Percentiles rank a stretch among this genome's conserved stretches.
Evolutionary conservation across 2,113 vertebrate species (phyloP).

Genomic region (Sinocyclocheilus maitianheensis): DNA sequence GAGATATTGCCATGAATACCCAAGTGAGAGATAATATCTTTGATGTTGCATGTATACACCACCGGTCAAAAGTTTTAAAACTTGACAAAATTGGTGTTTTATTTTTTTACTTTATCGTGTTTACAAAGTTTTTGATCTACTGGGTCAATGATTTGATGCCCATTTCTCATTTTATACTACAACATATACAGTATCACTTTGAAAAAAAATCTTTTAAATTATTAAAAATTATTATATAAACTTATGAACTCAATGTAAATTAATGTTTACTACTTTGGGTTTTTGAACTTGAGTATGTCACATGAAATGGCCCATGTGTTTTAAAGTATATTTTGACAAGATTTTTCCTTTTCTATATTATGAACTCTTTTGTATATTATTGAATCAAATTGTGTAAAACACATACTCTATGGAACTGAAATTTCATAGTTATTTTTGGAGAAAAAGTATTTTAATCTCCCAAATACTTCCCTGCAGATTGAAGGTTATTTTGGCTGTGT

Average conservation of each 20-base stretch:
- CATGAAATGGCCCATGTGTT: background rate
- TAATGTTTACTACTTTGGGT: too few relatives aligned
- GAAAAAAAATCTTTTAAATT: too few relatives aligned
- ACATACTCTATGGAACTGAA: background rate
- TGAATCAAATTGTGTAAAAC: background rate
- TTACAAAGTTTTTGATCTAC: background rate
- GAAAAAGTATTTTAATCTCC: background rate
- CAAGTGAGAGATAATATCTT: background rate
- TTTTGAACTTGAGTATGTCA: too few relatives aligned
- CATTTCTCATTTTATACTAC: too few relatives aligned
- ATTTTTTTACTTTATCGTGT: too few relatives aligned
- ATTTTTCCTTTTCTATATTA: background rate
- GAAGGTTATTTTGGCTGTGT: background rate
- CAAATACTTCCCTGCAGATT: background rate
- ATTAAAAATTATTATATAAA: too few relatives aligned
- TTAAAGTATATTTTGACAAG: background rate
- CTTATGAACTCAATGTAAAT: too few relatives aligned
- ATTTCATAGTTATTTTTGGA: too few relatives aligned
- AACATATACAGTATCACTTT: too few relatives aligned
- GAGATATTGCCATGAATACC: background rate
- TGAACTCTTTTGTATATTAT: background rate
- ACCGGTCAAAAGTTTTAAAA: background rate
- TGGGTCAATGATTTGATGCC: background rate
- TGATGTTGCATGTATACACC: background rate
- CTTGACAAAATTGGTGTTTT: background rate